These are phyloP conservation scores for Spodoptera littoralis DNA, from an alignment of 2,888 invertebrate genomes.

Conservation along the genomic window DNA sequence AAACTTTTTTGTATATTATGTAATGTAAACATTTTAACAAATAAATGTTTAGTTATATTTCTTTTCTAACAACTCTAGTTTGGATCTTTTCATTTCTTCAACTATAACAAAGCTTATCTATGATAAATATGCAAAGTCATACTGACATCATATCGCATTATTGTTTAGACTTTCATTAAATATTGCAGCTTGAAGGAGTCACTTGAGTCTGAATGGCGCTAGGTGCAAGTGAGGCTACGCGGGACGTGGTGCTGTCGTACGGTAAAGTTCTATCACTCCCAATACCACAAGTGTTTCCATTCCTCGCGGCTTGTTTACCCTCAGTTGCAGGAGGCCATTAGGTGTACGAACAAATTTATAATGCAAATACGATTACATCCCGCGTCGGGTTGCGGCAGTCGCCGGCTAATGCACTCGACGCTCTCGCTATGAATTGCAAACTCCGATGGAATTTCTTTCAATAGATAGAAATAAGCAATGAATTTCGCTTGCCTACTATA, in stretches of 20 bases:
- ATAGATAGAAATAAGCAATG: conserved; percentile 72
- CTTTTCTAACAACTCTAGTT: no score
- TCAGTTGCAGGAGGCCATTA: conserved; percentile 80
- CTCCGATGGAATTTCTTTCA: conserved; percentile 75
- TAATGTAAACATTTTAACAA: no score
- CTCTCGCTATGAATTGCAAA: conserved; percentile 82
- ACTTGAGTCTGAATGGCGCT: conserved; percentile 1
- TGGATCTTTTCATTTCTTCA: no score
- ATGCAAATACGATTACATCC: conserved; percentile 87
- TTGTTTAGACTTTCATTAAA: not conserved
- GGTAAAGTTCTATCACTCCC: conserved; percentile 52
- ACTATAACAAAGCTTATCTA: no score
- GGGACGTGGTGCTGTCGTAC: conserved; percentile 22
- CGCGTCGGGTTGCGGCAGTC: conserved; percentile 70
- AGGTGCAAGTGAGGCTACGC: conserved; percentile 27
- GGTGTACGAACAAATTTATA: conserved; percentile 86
- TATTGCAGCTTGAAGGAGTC: conserved; percentile 4
- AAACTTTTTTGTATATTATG: no score
- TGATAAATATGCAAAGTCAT: not conserved
- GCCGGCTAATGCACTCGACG: conserved; percentile 83
- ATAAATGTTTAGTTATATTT: no score
- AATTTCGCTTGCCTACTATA: conserved; percentile 47
- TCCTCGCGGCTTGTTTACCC: conserved; percentile 70
- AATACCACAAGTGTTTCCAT: conserved; percentile 60
- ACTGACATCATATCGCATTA: not conserved